Evolutionary conservation across 2,113 vertebrate genomes (phyloP).

Genomic region (Pseudonaja textilis): DNA sequence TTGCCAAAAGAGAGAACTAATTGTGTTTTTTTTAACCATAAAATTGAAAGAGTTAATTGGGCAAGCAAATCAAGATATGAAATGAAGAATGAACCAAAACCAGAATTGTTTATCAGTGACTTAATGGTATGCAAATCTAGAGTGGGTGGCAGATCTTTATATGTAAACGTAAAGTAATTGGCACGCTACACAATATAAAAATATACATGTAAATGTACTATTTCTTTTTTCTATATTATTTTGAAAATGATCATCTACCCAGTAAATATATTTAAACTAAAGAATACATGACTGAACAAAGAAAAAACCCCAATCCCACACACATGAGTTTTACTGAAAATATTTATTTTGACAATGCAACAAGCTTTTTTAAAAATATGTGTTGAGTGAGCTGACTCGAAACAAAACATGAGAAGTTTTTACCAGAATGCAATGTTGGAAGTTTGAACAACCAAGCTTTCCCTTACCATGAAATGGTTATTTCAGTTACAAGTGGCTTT

Average conservation of each 20-base stretch:
- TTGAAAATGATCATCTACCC: constrained; percentile 13
- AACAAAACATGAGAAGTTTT: neutral
- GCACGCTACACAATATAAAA: neutral
- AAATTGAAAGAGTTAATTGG: neutral
- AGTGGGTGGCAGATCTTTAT: constrained; percentile 3
- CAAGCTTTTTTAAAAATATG: neutral
- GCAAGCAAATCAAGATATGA: neutral
- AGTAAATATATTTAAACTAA: neutral
- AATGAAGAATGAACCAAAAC: neutral
- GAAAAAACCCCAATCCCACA: neutral
- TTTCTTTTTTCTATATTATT: constrained; percentile 21
- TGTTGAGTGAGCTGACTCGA: neutral
- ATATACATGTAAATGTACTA: neutral
- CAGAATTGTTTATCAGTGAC: neutral
- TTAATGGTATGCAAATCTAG: neutral
- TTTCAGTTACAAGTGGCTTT: constrained; percentile 3
- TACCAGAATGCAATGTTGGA: constrained; percentile 3
- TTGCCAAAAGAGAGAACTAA: neutral
- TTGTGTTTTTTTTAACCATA: neutral
- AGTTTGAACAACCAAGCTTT: neutral
- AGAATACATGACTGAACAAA: neutral
- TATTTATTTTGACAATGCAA: neutral
- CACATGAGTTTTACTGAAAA: neutral
- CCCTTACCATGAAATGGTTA: constrained; percentile 2
- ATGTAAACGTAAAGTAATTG: neutral